Evolutionary conservation across 1,140 invertebrate species (phyloP).

Genomic region (Centruroides vittatus): DNA sequence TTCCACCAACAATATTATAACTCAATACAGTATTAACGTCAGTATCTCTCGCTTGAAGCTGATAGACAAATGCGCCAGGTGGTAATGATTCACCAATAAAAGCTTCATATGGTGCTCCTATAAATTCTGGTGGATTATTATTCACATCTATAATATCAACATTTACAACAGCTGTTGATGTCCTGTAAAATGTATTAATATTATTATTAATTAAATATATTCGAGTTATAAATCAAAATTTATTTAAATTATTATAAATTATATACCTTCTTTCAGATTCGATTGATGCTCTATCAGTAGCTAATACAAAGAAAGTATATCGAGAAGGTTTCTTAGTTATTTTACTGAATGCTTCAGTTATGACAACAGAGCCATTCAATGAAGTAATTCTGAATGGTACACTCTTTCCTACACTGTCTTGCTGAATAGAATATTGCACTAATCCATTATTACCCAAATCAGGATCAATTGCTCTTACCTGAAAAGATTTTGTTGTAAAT

Average conservation of each 20-base stretch:
- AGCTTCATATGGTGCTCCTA: constrained; percentile 20
- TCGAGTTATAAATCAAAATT: too few relatives aligned
- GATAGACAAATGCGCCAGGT: constrained; percentile 22
- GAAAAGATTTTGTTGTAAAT: not conserved
- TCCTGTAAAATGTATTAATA: not conserved
- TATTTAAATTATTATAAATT: too few relatives aligned
- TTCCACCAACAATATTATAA: constrained; percentile 22
- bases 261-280: constrained; percentile 20
- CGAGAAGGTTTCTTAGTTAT: constrained; percentile 17
- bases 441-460: constrained; percentile 23
- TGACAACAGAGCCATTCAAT: constrained; percentile 23
- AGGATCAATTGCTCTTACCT: constrained; percentile 21
- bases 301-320: constrained; percentile 24
- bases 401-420: constrained; percentile 19
- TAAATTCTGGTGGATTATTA: constrained; percentile 27
- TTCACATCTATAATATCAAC: constrained; percentile 31
- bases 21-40: constrained; percentile 17
- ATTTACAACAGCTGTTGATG: constrained; percentile 21
- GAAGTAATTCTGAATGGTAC: constrained; percentile 22
- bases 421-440: constrained; percentile 32
- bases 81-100: constrained; percentile 23
- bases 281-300: constrained; percentile 20
- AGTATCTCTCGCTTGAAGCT: constrained; percentile 19
- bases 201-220: too few relatives aligned
- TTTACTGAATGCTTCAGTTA: constrained; percentile 15